phyloP scores from a whole-genome alignment of 2,888 invertebrate genomes.

The Thereva nobilitata region DNA sequence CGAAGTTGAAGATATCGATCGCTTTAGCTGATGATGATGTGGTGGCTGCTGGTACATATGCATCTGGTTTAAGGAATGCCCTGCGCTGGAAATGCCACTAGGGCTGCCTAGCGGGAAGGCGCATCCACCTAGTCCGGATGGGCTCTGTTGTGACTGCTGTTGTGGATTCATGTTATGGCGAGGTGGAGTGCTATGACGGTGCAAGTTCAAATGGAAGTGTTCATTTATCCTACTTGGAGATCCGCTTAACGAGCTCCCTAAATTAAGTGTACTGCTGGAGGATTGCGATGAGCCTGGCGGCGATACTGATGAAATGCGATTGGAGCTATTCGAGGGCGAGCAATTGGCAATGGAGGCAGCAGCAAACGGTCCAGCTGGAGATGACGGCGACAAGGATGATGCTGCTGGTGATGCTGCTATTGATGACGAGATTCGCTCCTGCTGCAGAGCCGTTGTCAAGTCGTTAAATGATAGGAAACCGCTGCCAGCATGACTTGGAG shows the following conservation, averaged over 20 bases:
- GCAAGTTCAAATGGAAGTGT: slow-evolving; percentile 23
- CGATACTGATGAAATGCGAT: slow-evolving; percentile 37
- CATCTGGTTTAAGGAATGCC: slow-evolving; percentile 34
- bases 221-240: slow-evolving; percentile 36
- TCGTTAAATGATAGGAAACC: slow-evolving; percentile 44
- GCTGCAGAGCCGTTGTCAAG: slow-evolving; percentile 43
- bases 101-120: slow-evolving; percentile 9
- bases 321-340: slow-evolving; percentile 39
- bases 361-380: slow-evolving; percentile 42
- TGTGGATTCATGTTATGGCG: slow-evolving; percentile 33
- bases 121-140: background rate
- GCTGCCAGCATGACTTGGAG: slow-evolving; percentile 37
- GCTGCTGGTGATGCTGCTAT: slow-evolving; percentile 42
- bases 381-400: slow-evolving; percentile 46
- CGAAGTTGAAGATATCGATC: slow-evolving; percentile 49
- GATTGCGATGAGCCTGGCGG: slow-evolving; percentile 38
- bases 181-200: slow-evolving; percentile 21
- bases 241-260: slow-evolving; percentile 36
- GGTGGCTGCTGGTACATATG: slow-evolving; percentile 46
- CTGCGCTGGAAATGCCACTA: slow-evolving; percentile 4
- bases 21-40: slow-evolving; percentile 44
- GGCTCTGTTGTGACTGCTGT: slow-evolving; percentile 19
- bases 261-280: slow-evolving; percentile 38
- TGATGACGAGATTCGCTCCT: slow-evolving; percentile 37
- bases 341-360: slow-evolving; percentile 35